Evolutionary conservation across 2,888 invertebrate genomes (phyloP).

Genomic region (Ophion slaviceki): DNA sequence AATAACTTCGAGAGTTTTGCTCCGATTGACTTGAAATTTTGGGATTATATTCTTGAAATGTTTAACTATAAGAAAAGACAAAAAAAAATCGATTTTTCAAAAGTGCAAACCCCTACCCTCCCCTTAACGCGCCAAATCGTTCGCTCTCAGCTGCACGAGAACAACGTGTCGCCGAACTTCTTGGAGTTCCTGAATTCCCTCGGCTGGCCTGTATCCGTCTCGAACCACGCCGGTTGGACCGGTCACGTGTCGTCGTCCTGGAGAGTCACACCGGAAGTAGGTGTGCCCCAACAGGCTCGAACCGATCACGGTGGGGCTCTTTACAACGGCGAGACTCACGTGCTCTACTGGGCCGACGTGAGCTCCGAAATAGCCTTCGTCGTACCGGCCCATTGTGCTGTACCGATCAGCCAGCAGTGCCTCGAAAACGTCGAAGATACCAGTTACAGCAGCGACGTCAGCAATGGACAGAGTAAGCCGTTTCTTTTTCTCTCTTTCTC

Average conservation of each 20-base stretch:
- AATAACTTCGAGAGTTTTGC: too few species aligned
- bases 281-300: constrained; percentile 72
- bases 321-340: constrained; percentile 93
- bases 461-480: constrained; percentile 75
- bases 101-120: too few species aligned
- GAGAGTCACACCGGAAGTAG: constrained; percentile 84
- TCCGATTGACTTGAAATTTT: too few species aligned
- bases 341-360: constrained; percentile 98
- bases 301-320: constrained; percentile 87
- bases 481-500: background rate
- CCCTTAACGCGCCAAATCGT: background rate
- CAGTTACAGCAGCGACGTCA: constrained; percentile 78
- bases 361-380: constrained; percentile 97
- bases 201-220: constrained; percentile 94
- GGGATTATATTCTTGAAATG: background rate
- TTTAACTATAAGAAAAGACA: background rate
- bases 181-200: constrained; percentile 87
- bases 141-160: constrained; percentile 80
- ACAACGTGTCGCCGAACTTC: constrained; percentile 84
- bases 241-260: constrained; percentile 95
- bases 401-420: constrained; percentile 55
- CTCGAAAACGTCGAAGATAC: constrained; percentile 76
- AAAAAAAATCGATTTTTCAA: background rate
- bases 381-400: constrained; percentile 87
- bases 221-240: constrained; percentile 97